Evolutionary conservation across 2,888 invertebrate genomes (phyloP), one percentile per base, ranked within the genome.

Genomic region (Neocrepidodera transversa): DNA sequence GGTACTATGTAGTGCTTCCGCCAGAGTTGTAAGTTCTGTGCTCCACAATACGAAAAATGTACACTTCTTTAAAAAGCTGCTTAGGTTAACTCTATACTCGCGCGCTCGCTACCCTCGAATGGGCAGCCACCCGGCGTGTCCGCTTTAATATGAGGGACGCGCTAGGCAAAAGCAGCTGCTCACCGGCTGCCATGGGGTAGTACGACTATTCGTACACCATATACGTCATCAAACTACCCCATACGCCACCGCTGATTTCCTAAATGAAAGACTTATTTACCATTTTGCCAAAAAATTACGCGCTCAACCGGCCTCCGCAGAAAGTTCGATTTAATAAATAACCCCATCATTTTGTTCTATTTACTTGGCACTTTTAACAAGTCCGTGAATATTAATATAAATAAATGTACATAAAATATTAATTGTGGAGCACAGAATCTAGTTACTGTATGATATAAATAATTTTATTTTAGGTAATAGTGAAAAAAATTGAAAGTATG

Each of bases 71-170:
- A 49, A 54, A 40, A 45, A 61, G 57, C 62, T 58, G 60, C 58
- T 54, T 49, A 49, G 58, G 54, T 61, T 58, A 62, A 35, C 49
- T 56, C 64, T 64, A 68, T 64, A 66, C 69, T 71, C 68, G 69
- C 68, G 68, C 68, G 67, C 71, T 74, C 66, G 70, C 77, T 75
- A 78, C 78, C 78, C 77, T 77, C 76, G 74, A 76, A 76, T 76
- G 76, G 70, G 62, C 72, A 61, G 71, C 71, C 74, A 74, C 73
- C 74, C 76, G 75, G 74, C 73, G 69, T 73, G 73, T 68, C 71
- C 70, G 73, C 72, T 74, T 76, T 77, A 76, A 76, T 76, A 75
- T 74, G 73, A 76, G 76, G 77, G 65, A 62, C 66, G 61, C 66
- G 60, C 57, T 56, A 57, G 52, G 58, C 38, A 54, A 65, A 63